phyloP scores from a whole-genome alignment of 2,113 vertebrate species.

The Phylloscopus trochiloides region DNA sequence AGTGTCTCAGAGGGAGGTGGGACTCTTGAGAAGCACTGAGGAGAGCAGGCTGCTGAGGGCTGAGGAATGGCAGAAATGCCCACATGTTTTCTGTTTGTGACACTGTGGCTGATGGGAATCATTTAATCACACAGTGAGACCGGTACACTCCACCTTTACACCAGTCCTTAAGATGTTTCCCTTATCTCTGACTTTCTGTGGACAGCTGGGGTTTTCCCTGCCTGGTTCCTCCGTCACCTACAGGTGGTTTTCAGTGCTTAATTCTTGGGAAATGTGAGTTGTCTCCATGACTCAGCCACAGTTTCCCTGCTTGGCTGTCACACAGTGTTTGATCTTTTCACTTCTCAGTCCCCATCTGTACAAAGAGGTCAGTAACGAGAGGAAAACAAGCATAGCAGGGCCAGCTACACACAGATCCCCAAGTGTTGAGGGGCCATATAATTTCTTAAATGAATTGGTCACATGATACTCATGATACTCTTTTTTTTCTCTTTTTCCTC shows the following conservation, averaged over 20 bases:
- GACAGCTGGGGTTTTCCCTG: background rate
- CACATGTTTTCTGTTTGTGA: slow-evolving; percentile 5
- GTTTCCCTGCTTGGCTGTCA: background rate
- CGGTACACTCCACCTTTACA: background rate
- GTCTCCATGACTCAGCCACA: background rate
- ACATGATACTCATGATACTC: background rate
- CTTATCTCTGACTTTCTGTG: background rate
- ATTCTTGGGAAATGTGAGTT: background rate
- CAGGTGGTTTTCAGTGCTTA: background rate
- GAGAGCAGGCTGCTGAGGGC: background rate
- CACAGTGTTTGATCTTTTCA: background rate
- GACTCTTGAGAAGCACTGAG: fast-evolving
- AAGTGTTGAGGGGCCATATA: background rate
- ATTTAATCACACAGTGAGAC: background rate
- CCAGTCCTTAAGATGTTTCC: background rate
- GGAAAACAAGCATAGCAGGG: background rate
- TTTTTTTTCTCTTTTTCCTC: background rate
- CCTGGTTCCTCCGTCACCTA: background rate
- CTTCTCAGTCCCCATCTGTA: background rate
- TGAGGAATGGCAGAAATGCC: slow-evolving; percentile 50
- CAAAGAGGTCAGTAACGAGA: background rate
- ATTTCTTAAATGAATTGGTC: slow-evolving; percentile 28
- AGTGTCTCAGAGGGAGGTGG: background rate
- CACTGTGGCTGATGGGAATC: background rate
- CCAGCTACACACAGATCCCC: background rate